Conservation (phyloP, 2,797 vertebrate genomes). For the Clamator glandarius region DNA sequence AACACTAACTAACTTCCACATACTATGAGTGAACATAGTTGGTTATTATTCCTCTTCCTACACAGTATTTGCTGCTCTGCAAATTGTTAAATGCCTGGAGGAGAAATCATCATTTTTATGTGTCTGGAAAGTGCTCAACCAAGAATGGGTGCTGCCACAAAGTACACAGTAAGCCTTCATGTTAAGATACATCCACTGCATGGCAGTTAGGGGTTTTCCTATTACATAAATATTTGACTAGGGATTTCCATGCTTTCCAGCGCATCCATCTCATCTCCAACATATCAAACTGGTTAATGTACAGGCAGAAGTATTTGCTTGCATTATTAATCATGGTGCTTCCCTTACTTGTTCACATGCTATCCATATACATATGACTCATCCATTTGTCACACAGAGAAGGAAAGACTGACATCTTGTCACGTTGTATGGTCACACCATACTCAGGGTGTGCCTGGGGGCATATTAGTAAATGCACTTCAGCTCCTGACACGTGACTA, state of each 20-base stretch:
- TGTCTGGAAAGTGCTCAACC: constrained; percentile 12
- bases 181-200: neutral
- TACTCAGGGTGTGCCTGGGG: neutral
- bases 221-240: neutral
- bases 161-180: neutral
- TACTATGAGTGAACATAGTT: neutral
- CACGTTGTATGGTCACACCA: neutral
- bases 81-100: neutral
- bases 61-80: neutral
- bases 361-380: neutral
- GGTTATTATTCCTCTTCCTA: neutral
- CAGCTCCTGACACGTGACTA: neutral
- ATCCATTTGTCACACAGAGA: neutral
- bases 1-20: neutral
- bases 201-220: neutral
- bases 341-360: neutral
- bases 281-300: neutral
- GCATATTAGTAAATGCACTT: neutral
- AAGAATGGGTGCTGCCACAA: neutral
- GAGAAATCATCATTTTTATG: constrained; percentile 4
- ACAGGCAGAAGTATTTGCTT: neutral
- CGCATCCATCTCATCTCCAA: neutral
- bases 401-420: neutral
- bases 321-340: neutral
- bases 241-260: neutral